Evolutionary conservation across 2,888 invertebrate genomes (phyloP), one percentile per base, ranked within the genome.

Genomic region (Esperia sulphurella): DNA sequence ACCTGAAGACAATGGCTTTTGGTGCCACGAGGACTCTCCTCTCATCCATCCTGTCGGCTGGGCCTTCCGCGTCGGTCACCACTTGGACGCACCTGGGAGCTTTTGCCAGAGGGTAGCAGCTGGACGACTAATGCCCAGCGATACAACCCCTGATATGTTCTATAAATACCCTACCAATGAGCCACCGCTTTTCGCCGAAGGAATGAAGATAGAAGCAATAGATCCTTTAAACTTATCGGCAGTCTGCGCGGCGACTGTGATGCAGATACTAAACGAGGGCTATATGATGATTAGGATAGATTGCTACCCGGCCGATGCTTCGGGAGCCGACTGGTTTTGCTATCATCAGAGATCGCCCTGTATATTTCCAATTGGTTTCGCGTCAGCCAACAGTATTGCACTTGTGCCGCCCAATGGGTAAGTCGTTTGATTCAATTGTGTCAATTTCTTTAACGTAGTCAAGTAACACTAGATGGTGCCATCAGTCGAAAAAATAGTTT

Each of bases 241-340:
- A 0, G 96, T 99, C 50, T 97, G 97, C 76, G 98, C 97, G 0
- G 98, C 98, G 0, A 98, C 98, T 0, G 96, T 99, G 1, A 97
- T 96, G 94, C 95, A 96, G 83, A 97, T 98, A 46, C 83, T 98
- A 31, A 94, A 95, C 61, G 95, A 96, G 73, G 97, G 97, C 49
- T 98, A 97, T 72, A 94, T 99, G 79, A 98, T 98, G 97, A 96
- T 99, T 53, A 71, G 97, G 58, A 97, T 99, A 67, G 99, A 99
- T 78, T 97, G 96, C 37, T 97, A 96, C 73, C 96, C 96, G 50
- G 95, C 95, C 0, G 96, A 96, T 67, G 93, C 92, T 28, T 92
- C 94, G 48, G 94, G 94, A n/a, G 94, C 95, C 0, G 98, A 98
- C 79, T 97, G 98, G 97, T 98, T 99, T 76, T 98, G 98, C 73